Base-by-base conservation (phyloP, 2,888 invertebrate species). In the Hemithea aestivaria region DNA sequence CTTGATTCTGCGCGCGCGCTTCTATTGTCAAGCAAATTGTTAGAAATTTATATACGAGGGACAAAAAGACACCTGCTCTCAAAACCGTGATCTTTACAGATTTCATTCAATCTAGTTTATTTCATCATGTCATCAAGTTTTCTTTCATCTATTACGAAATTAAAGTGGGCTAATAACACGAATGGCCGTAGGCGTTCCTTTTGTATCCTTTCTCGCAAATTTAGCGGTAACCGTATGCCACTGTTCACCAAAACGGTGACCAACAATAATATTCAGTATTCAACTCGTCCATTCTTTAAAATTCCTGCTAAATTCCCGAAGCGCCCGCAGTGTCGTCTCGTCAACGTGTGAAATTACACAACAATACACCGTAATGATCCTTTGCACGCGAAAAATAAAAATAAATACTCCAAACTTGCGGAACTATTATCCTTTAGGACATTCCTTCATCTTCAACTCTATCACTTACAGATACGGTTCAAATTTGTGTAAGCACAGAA, bases 321-420 rank as follows among this genome's bases (percentile, higher is more conserved):
- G 68, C 73, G 78, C 74, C 79, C 74, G 77, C 75, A 80, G 78
- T 79, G 77, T 80, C 80, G 68, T 73, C 78, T 78, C 16, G 16
- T 16, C 16, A 81, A 80, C 64, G 83, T 82, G 81, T 84, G 79
- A 82, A 84, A 84, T 84, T 81, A 73, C 66, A 60, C 76, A 77
- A 84, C 83, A 84, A 83, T 83, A 66, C 64, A 23, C 68, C 44
- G 71, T 83, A 84, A 84, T 82, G 82, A 83, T 79, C 73, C 80
- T 77, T 74, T 76, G 70, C 76, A 73, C 73, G 69, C 66, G 69
- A 73, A 75, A 76, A 77, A 79, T 74, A 73, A 67, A 73, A 77
- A 78, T 75, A 80, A 75, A 75, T 70, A 75, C 62, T 61, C 68
- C 10, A 9, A 66, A 65, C 62, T 62, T 54, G 60, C 61, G 51